Evolutionary conservation across 2,888 invertebrate species (phyloP).

Genomic region (Seira musarum): DNA sequence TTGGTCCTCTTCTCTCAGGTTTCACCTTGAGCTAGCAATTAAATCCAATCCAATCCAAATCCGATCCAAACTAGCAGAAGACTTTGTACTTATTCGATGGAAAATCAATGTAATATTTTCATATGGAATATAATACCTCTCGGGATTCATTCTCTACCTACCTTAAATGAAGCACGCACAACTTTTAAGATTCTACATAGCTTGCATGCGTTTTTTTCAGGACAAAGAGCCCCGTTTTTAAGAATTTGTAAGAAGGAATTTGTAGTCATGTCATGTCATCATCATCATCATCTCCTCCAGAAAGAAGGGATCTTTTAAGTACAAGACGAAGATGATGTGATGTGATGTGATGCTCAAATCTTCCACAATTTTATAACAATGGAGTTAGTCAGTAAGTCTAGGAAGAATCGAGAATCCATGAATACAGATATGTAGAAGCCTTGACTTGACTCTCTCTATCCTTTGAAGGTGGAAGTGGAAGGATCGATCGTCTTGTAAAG

Average conservation of each 20-base stretch:
- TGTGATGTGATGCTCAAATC: too few relatives aligned
- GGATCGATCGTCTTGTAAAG: constrained; percentile 39
- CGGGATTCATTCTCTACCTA: too few relatives aligned
- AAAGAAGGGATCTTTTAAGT: constrained; percentile 19
- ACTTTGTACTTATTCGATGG: background rate
- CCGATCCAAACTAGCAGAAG: too few relatives aligned
- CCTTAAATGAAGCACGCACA: too few relatives aligned
- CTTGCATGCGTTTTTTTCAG: background rate
- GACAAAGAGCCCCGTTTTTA: constrained; percentile 14
- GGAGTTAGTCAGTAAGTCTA: constrained; percentile 46
- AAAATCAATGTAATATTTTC: background rate
- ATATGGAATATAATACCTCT: background rate
- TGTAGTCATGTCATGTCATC: constrained; percentile 63
- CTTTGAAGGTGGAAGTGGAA: constrained; percentile 11
- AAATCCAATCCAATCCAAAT: background rate
- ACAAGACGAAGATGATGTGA: too few relatives aligned
- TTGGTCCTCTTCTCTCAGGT: too few relatives aligned
- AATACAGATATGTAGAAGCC: constrained; percentile 34
- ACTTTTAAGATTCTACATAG: too few relatives aligned
- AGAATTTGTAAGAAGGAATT: constrained; percentile 47
- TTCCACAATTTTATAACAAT: constrained; percentile 39
- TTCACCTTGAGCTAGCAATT: constrained; percentile 8
- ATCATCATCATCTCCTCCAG: constrained; percentile 58
- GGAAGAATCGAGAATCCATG: constrained; percentile 34
- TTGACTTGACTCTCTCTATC: constrained; percentile 26